Base-by-base conservation (phyloP, 2,113 vertebrate species). In the Azemiops feae region DNA sequence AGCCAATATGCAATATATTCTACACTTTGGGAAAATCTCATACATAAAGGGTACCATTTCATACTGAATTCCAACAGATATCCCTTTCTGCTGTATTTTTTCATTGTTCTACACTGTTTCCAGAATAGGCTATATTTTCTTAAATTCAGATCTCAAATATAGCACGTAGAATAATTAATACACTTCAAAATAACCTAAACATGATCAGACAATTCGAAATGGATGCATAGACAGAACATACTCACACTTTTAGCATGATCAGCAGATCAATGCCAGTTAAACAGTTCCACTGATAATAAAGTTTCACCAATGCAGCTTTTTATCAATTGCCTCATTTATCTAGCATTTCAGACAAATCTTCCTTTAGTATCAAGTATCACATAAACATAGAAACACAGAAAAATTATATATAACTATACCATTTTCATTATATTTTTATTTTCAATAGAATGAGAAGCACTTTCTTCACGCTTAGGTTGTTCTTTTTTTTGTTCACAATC, bases 401-500 rank as follows among this genome's bases (percentile, higher is more conserved):
- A 88, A n/a, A 9, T 90, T 85, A 81, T 92, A 81, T 25, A 95
- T 87, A 91, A 20, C 30, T 93, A 93, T 97, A 98, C 97, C 94
- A 97, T 96, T 96, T 98, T 98, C 39, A 98, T 96, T 39, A 92
- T 89, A 89, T 95, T 92, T 43, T 95, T 90, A 93, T 95, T 97
- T 93, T 92, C 91, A 25, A 96, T 94, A 91, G 95, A 95, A 90
- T 45, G 92, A 12, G 94, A 7, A 60, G 90, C 90, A 93, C 81
- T 96, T 91, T 97, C 98, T 96, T 91, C 97, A 89, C 91, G 92
- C 2, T 94, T 95, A 47, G 92, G 96, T n/a, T 95, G 97, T 92
- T 93, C 98, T 97, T 52, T 97, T 30, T 89, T 93, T 95, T 92
- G 93, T 22, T 97, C 97, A 0, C 96, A 94, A 86, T 98, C 98